Evolutionary conservation across 2,113 vertebrate genomes (phyloP), one percentile per base, ranked within the genome.

Genomic region (Girardinichthys multiradiatus): DNA sequence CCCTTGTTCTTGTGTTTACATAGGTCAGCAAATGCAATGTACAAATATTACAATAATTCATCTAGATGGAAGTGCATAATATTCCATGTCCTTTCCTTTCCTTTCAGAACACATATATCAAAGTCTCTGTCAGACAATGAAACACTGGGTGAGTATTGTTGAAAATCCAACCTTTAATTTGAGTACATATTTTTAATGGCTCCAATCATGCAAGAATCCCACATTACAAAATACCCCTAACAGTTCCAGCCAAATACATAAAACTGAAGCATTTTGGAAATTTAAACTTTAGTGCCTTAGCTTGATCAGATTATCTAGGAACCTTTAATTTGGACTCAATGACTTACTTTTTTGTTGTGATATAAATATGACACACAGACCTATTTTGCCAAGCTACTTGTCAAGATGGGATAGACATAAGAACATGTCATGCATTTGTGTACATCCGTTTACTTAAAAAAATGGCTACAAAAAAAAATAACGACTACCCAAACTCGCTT

Each of bases 61-160:
- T 45, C 42, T 45, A 39, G 42, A 6, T 66, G 8, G 33, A 12
- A 11, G 8, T 29, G 12, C 0, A 11, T 65, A 42, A 85, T 68
- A 21, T 37, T 12, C 75, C 30, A 70, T 67, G 15, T 66, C 28
- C 48, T 91, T 67, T 72, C 28, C 48, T 91, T 67, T 72, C 57
- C 48, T 92, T 92, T 72, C 90, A 95, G 93, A 76, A 85, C 82
- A 64, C 94, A 94, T 70, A 86, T 95, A 82, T 91, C 85, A 88
- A 97, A 94, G 92, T 95, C 95, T 57, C 74, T 92, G 79, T 96
- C 96, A 90, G 96, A 96, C 90, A 96, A 94, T 86, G 94, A 95
- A 90, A 90, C 91, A 69, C 90, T 96, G 83, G 96, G 97, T 98
- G 88, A 92, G 96, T 92, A 62, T 6, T 45, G 17, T 45, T 45